Percentiles rank a stretch among this genome's conserved stretches.
phyloP scores from a whole-genome alignment of 2,888 invertebrate species.

The Nomada hirtipes region DNA sequence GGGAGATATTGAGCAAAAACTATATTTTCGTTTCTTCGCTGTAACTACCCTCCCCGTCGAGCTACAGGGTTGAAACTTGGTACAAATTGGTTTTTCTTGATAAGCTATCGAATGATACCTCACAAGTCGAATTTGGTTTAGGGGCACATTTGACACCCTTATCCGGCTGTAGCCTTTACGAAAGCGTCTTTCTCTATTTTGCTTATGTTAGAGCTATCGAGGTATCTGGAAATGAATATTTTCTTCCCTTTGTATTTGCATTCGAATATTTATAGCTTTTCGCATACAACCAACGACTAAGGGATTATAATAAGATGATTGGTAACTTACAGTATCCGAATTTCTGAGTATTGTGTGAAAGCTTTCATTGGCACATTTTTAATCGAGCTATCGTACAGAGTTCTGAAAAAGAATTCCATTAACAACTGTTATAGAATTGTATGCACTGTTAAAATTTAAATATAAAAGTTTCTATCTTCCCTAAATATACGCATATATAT shows the following conservation, averaged over 20 bases:
- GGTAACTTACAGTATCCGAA: slow-evolving; percentile 74
- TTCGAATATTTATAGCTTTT: too few species aligned
- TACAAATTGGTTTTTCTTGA: too few species aligned
- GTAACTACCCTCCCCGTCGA: too few species aligned
- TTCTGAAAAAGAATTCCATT: slow-evolving; percentile 71
- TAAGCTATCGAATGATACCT: too few species aligned
- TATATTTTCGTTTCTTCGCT: too few species aligned
- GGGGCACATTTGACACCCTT: too few species aligned
- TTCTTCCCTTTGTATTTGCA: neutral
- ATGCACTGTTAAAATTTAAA: too few species aligned
- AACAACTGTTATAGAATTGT: neutral
- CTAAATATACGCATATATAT: neutral
- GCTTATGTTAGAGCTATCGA: slow-evolving; percentile 70
- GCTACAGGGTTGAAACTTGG: too few species aligned
- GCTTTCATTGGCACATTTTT: slow-evolving; percentile 65
- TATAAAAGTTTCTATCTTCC: too few species aligned
- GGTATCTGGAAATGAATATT: slow-evolving; percentile 67
- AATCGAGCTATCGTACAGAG: slow-evolving; percentile 78
- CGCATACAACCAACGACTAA: too few species aligned
- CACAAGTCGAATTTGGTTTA: too few species aligned
- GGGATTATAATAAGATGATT: neutral
- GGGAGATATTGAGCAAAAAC: too few species aligned
- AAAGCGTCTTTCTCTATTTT: slow-evolving; percentile 72
- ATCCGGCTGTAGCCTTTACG: slow-evolving; percentile 21
- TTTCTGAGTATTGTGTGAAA: slow-evolving; percentile 72